These are phyloP conservation scores for Luehdorfia chinensis DNA, from an alignment of 1,140 invertebrate species.

Conservation along the genomic window DNA sequence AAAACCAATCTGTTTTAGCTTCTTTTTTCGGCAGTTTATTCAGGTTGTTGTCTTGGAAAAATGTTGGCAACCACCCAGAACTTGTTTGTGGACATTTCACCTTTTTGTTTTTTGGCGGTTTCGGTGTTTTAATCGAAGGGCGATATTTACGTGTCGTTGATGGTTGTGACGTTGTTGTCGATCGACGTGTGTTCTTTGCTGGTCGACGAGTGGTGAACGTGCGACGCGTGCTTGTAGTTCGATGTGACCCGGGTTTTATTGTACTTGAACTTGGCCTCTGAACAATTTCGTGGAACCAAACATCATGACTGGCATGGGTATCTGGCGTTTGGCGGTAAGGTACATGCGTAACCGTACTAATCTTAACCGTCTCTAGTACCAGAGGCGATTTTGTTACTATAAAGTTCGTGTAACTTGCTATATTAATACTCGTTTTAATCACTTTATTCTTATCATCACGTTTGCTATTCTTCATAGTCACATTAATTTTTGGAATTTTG, in stretches of 20 bases:
- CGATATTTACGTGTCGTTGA: constrained; percentile 26
- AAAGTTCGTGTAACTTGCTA: constrained; percentile 65
- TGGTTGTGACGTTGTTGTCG: constrained; percentile 26
- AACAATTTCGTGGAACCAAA: constrained; percentile 33
- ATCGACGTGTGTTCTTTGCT: constrained; percentile 16
- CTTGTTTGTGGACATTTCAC: constrained; percentile 41
- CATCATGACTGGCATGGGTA: constrained; percentile 31
- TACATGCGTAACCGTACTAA: constrained; percentile 18
- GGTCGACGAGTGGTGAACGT: constrained; percentile 15
- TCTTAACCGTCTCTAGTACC: constrained; percentile 14
- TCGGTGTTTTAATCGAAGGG: constrained; percentile 24
- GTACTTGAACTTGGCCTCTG: constrained; percentile 22
- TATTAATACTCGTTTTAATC: constrained; percentile 64
- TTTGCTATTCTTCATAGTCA: constrained; percentile 45
- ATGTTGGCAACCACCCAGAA: constrained; percentile 47
- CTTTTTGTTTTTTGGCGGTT: constrained; percentile 29
- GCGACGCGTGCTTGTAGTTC: constrained; percentile 21
- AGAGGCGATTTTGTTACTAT: constrained; percentile 52
- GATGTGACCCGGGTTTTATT: constrained; percentile 22
- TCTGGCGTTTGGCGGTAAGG: background rate
- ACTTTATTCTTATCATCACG: constrained; percentile 54
- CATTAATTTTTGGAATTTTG: constrained; percentile 47
- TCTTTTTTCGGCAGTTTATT: constrained; percentile 49
- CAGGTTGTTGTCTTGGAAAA: constrained; percentile 44
- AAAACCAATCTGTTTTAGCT: constrained; percentile 60